Evolutionary conservation across 2,888 invertebrate genomes (phyloP).

Genomic region (Megastigmus dorsalis): DNA sequence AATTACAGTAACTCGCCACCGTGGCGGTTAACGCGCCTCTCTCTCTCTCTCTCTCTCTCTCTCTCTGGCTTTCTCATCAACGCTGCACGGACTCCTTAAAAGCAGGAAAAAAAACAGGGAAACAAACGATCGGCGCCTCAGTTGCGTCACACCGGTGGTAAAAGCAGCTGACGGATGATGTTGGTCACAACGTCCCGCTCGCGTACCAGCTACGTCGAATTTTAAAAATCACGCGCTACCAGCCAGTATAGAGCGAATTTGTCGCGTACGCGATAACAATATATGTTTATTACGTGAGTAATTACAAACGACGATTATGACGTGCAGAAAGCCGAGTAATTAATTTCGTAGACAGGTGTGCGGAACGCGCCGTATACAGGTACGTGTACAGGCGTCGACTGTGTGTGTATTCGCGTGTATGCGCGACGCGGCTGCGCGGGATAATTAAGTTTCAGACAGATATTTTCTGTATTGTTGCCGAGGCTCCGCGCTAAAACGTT

Average conservation of each 20-base stretch:
- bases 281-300: constrained; percentile 35
- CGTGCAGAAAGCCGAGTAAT: constrained; percentile 47
- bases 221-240: not conserved
- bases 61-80: not conserved
- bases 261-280: constrained; percentile 18
- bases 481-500: constrained; percentile 19
- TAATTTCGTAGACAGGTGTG: constrained; percentile 44
- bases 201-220: not conserved
- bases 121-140: too few relatives aligned
- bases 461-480: constrained; percentile 46
- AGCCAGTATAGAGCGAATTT: too few relatives aligned
- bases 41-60: too few relatives aligned
- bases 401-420: too few relatives aligned
- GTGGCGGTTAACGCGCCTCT: not conserved
- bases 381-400: too few relatives aligned
- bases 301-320: constrained; percentile 44
- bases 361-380: too few relatives aligned
- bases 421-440: not conserved
- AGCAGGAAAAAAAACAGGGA: not conserved
- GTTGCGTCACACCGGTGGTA: too few relatives aligned
- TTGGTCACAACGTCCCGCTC: not conserved
- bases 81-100: not conserved
- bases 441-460: constrained; percentile 50
- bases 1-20: constrained; percentile 8
- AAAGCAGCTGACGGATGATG: too few relatives aligned